Base-by-base conservation (phyloP, 35 echinoderm and acorn worm species). In the Lytechinus pictus region DNA sequence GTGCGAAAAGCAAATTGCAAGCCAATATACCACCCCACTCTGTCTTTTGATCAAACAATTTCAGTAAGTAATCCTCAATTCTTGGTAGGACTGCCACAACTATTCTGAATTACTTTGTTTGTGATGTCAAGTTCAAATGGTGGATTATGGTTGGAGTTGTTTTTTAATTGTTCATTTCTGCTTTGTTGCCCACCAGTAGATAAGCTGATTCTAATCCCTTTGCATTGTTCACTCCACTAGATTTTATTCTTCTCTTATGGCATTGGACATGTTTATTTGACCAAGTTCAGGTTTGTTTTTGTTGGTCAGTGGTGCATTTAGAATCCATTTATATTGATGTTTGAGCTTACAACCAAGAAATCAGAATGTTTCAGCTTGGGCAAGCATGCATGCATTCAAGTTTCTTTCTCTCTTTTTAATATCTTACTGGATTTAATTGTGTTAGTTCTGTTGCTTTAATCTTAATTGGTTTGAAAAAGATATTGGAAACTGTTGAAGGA, bases 341-440 rank as follows among this genome's bases (percentile, higher is more conserved):
- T 90, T 90, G 52, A 54, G 88, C 88, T 52, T 14, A 90, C 28
- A 54, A 9, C n/a, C 16, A 51, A 44, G 88, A 44, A 90, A 54
- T 90, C 28, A 33, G 88, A 90, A 90, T 90, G 88, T 90, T 90
- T 90, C 88, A 90, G 88, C 88, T 27, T 90, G 88, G 33, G 94
- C 16, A 94, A n/a, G 33, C 16, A 94, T 27, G 33, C 28, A 61
- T 51, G 94, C 16, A 28, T 79, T 79, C n/a, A 24, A 79, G 66
- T 79, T 79, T 79, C 66, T 79, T 79, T 79, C 19, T 79, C 21
- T 71, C 61, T 71, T 19, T 66, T 24, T 24, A 16, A 79, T 24
- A 24, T 79, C 19, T 24, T 91, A 54, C 53, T 54, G 14, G 87
- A 29, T 27, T 54, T 54, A 91, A 51, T 52, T 51, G 53, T 91